phyloP scores from a whole-genome alignment of 2,888 invertebrate species.

The Eupithecia exiguata region DNA sequence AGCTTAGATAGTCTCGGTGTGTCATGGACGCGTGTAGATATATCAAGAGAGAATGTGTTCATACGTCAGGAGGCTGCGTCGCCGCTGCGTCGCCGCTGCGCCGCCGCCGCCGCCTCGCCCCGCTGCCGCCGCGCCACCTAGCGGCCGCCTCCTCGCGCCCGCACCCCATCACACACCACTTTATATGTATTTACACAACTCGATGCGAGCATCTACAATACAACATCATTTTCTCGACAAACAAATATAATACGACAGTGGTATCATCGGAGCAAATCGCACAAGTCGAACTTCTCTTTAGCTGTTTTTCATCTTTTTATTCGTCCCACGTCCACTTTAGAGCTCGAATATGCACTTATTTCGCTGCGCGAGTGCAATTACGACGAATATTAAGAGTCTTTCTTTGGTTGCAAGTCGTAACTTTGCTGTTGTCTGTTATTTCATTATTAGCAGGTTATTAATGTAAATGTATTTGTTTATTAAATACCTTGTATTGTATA shows the following conservation, averaged over 20 bases:
- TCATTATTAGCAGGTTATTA: no score
- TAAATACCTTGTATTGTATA: no score
- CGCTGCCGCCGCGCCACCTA: slow-evolving; percentile 17
- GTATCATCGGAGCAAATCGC: not conserved
- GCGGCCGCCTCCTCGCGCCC: slow-evolving; percentile 17
- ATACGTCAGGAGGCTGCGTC: slow-evolving; percentile 17
- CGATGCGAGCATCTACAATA: not conserved
- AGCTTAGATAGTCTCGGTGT: not conserved
- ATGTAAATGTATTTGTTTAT: no score
- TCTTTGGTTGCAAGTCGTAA: no score
- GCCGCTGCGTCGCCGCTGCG: slow-evolving; percentile 7
- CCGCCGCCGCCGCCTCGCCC: slow-evolving; percentile 11
- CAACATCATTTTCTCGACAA: not conserved
- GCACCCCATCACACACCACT: not conserved
- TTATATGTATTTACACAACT: not conserved
- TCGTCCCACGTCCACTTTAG: no score
- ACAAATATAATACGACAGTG: not conserved
- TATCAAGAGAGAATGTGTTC: slow-evolving; percentile 27
- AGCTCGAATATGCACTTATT: no score
- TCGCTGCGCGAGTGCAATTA: no score
- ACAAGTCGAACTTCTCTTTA: not conserved
- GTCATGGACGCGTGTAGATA: slow-evolving; percentile 8
- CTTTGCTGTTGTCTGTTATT: no score
- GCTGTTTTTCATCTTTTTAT: not conserved
- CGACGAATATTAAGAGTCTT: no score